Evolutionary conservation across 2,888 invertebrate genomes (phyloP), one percentile per base, ranked within the genome.

Genomic region (Drosophila anomelani): DNA sequence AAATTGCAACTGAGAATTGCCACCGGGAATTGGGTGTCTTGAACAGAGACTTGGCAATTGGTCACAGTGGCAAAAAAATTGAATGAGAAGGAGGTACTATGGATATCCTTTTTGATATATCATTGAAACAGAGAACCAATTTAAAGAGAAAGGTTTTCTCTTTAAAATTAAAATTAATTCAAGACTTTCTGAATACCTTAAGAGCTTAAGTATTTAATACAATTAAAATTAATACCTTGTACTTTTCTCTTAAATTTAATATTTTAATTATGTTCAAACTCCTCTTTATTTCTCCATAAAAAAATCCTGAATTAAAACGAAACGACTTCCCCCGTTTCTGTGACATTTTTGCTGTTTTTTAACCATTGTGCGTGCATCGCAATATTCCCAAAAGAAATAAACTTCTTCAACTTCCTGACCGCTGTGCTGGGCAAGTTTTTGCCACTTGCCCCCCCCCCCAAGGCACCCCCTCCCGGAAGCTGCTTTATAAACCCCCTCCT

Each of bases 1-100:
- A 46, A 70, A 70, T 46, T 69, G 69, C 59, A 68, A 34, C 39
- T 17, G 43, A 39, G 67, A 56, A 56, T 44, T 47, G 46, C 26
- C 38, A 32, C 23, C 26, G 53, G 53, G 51, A 70, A 70, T 51
- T 39, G 67, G 41, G 56, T 55, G 46, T 49, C 55, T 47, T 26
- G 34, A 47, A 38, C 46, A 20, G 32, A 26, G n/a, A 29, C 29
- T 38, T n/a, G 20, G 17, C 29, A 8, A 34, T 34, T 34, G 13
- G 20, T 4, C 13, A 51, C 34, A 36, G 20, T 53, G 51, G 29
- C 6, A 17, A 41, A 10, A 3, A 29, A 10, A 29, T 36, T 4
- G 12, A 4, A 8, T 8, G 0, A 12, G 2, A 17, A 7, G 8
- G 17, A 13, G 32, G 13, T 20, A 9, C 7, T 49, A 32, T 0